Evolutionary conservation across 2,113 vertebrate genomes (phyloP), one percentile per base, ranked within the genome.

Genomic region (Heloderma charlesbogerti): DNA sequence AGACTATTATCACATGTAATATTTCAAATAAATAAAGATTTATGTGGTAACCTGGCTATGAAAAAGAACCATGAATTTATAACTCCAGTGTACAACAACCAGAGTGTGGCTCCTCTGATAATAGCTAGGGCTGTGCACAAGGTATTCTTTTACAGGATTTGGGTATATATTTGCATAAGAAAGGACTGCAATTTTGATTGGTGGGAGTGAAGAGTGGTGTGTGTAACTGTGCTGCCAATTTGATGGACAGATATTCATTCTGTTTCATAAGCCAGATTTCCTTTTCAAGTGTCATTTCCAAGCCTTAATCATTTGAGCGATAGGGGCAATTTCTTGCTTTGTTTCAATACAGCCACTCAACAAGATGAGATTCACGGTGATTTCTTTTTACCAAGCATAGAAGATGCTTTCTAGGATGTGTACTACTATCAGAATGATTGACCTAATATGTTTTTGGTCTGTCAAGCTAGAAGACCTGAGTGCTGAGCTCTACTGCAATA

Each of bases 211-310:
- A 63, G 54, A 89, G 8, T 84, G n/a, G 20, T 84, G 20, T 77
- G 43, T 15, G 15, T 34, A 22, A 40, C 69, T 84, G 51, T 12
- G 43, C 22, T 60, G 18, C 29, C 31, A 63, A 13, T 63, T n/a
- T 77, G 31, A 89, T 84, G 37, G 80, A 89, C 79, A 82, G n/a
- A 89, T n/a, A 72, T 57, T 82, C 45, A 57, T 89, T 89, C 88
- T 82, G 48, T 72, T 82, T 82, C 77, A 88, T 71, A 72, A 85
- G 45, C 34, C 31, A 88, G 31, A 37, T 63, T 67, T 79, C 22
- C 87, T 88, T 88, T 67, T 88, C 63, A 60, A 83, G 40, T 57
- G 67, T 83, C 69, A 74, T 72, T 89, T 84, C 63, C 37, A 89
- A 57, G 29, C 10, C n/a, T 74, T 83, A 83, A 74, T 89, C n/a